Evolutionary conservation across 2,888 invertebrate species (phyloP).

Genomic region (Nomada ruficornis): DNA sequence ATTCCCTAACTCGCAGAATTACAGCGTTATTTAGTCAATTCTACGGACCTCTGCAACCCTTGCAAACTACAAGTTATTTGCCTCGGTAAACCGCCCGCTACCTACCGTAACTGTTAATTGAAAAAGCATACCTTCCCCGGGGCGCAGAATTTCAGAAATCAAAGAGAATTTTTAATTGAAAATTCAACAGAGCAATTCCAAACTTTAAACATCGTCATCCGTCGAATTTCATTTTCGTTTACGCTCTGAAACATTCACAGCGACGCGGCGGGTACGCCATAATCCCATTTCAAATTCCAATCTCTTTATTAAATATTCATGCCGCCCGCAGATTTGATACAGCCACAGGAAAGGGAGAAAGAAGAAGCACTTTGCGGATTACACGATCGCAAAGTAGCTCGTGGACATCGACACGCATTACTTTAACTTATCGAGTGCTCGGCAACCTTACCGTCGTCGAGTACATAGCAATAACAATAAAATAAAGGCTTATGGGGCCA

Average conservation of each 20-base stretch:
- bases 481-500: conserved; percentile 72
- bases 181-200: neutral
- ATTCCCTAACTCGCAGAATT: conserved; percentile 48
- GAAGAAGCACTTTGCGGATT: neutral
- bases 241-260: too few relatives aligned
- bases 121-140: conserved; percentile 8
- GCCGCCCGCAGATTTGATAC: neutral
- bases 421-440: conserved; percentile 67
- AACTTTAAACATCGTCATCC: neutral
- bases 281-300: neutral
- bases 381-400: conserved; percentile 51
- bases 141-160: conserved; percentile 7
- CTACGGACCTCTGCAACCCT: conserved; percentile 28
- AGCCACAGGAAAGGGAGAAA: neutral
- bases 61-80: conserved; percentile 45
- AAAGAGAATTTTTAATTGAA: neutral
- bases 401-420: conserved; percentile 67
- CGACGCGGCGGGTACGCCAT: too few relatives aligned
- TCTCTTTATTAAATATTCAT: neutral
- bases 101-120: conserved; percentile 17
- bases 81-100: neutral
- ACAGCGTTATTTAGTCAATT: conserved; percentile 52
- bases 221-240: neutral
- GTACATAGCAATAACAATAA: conserved; percentile 74
- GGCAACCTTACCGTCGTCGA: conserved; percentile 39